Conservation (phyloP, 2,888 invertebrate genomes). For the Sabellastarte sp. region DNA sequence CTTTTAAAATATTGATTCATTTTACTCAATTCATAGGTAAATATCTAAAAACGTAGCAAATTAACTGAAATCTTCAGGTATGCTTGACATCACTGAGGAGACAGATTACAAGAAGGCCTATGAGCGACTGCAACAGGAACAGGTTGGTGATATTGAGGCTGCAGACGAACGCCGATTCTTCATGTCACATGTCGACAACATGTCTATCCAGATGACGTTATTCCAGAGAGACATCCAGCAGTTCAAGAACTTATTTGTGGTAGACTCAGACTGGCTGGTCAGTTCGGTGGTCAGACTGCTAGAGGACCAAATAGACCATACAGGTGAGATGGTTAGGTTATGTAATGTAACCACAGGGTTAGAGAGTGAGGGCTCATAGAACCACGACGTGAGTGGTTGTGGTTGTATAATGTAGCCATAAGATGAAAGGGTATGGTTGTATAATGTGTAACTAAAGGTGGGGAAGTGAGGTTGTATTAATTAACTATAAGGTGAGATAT, state of each 20-base stretch:
- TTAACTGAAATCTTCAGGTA: too few relatives aligned
- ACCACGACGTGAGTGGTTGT: too few relatives aligned
- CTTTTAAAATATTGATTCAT: neutral
- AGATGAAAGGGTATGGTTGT: too few relatives aligned
- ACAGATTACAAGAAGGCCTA: slow-evolving; percentile 47
- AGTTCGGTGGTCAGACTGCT: slow-evolving; percentile 45
- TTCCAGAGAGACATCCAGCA: slow-evolving; percentile 42
- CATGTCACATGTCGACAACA: slow-evolving; percentile 47
- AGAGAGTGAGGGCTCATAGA: too few relatives aligned
- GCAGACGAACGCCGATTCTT: slow-evolving; percentile 51
- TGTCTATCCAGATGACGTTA: slow-evolving; percentile 49
- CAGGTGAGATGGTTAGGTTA: neutral
- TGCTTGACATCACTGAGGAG: slow-evolving; percentile 52
- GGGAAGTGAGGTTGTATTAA: too few relatives aligned
- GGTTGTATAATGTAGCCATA: too few relatives aligned
- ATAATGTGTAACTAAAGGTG: too few relatives aligned
- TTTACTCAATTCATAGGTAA: neutral
- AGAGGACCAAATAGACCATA: slow-evolving; percentile 49
- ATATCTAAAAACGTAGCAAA: neutral
- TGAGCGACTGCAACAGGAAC: slow-evolving; percentile 43
- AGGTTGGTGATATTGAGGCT: slow-evolving; percentile 44
- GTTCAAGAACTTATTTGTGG: slow-evolving; percentile 47
- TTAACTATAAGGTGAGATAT: too few relatives aligned
- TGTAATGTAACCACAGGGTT: too few relatives aligned
- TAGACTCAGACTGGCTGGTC: slow-evolving; percentile 47